Evolutionary conservation across 2,888 invertebrate species (phyloP), one percentile per base, ranked within the genome.

Genomic region (Drosophila prostipennis): DNA sequence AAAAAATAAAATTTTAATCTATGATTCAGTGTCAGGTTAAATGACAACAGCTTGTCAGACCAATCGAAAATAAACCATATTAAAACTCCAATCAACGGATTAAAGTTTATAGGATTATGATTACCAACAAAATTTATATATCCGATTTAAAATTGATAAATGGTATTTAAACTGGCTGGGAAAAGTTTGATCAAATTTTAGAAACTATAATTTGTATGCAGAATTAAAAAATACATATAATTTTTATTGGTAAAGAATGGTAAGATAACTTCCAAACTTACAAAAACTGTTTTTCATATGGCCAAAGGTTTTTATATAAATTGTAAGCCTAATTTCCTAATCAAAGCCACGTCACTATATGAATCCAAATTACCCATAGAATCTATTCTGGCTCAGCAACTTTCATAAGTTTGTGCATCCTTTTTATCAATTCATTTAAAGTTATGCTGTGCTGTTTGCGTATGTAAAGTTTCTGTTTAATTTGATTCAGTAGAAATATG

Each of bases 401-500:
- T 69, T 69, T 53, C 23, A 26, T 16, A 40, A 57, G 46, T 52
- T 37, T 37, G 34, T 5, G 45, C 13, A 11, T 36, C 14, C 19
- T 51, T 29, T 36, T 34, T 43, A 43, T 68, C 34, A 51, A 19
- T 43, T 43, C 36, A 32, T 37, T 48, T 13, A 55, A 73, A 59
- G 65, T 72, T 61, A 29, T 29, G 14, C 13, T 29, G 23, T 34
- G 34, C 11, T 43, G 46, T 13, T 45, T 61, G 42, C 69, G 6
- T 46, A 49, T 72, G 52, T 29, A 76, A 81, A 81, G 69, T 87
- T 81, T 83, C 74, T 81, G 87, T 83, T 87, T 87, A 74, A 76
- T 67, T 78, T 54, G 11, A 23, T 11, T 42, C 11, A 11, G 16
- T 51, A 43, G 64, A 77, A 67, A 71, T 75, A 40, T 16, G 2